A percentile compares a stretch with the other conserved stretches of the same genome.
Conservation (phyloP, 2,797 vertebrate species). For the Cynodonichthys magdalenae region DNA sequence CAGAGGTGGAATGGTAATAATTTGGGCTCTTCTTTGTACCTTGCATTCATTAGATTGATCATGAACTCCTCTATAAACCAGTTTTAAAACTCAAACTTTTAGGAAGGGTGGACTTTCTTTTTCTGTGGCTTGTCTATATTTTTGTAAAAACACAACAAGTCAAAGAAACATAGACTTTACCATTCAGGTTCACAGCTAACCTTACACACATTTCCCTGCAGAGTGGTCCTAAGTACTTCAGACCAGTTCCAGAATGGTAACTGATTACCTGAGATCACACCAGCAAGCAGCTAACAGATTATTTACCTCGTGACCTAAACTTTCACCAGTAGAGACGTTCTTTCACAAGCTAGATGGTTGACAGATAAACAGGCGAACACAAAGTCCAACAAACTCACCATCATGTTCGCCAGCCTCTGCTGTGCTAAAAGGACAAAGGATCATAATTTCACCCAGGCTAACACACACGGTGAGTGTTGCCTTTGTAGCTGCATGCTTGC, state of each 20-base stretch:
- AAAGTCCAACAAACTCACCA: slow-evolving; percentile 3
- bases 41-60: too few relatives aligned
- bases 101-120: too few relatives aligned
- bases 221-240: not conserved
- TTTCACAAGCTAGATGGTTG: not conserved
- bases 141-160: not conserved
- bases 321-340: not conserved
- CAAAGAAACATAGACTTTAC: not conserved
- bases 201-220: too few relatives aligned
- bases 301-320: slow-evolving; percentile 12
- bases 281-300: slow-evolving; percentile 31
- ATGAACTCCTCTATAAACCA: too few relatives aligned
- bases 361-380: not conserved
- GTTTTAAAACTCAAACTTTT: too few relatives aligned
- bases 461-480: slow-evolving; percentile 44
- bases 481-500: not conserved
- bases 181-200: not conserved
- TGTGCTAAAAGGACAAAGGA: slow-evolving; percentile 10
- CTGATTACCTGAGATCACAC: slow-evolving; percentile 42
- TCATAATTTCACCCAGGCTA: slow-evolving; percentile 26
- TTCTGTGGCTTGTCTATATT: not conserved
- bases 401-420: slow-evolving; percentile 38
- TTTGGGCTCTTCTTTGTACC: too few relatives aligned
- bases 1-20: too few relatives aligned
- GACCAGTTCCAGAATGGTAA: slow-evolving; percentile 40